phyloP scores from a whole-genome alignment of 2,113 vertebrate genomes.

The Ranitomeya imitator region DNA sequence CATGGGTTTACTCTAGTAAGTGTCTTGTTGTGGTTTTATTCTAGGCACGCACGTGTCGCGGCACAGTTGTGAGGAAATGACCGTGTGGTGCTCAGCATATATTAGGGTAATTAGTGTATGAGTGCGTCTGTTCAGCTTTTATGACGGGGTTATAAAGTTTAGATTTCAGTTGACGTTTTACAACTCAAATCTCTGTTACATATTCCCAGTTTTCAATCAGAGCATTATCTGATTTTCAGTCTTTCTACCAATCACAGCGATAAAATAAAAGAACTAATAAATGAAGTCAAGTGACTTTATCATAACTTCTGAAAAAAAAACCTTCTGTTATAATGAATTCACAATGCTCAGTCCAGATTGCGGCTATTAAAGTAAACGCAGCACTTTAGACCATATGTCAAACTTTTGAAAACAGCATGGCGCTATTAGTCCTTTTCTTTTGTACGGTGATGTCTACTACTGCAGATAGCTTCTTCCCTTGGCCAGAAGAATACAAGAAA shows the following conservation, averaged over 20 bases:
- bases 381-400: neutral
- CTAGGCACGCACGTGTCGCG: neutral
- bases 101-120: constrained; percentile 3
- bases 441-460: neutral
- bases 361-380: neutral
- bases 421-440: neutral
- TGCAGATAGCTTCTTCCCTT: neutral
- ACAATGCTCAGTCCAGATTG: neutral
- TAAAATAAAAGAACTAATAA: neutral
- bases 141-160: constrained; percentile 11
- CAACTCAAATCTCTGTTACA: neutral
- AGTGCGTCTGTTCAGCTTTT: constrained; percentile 15
- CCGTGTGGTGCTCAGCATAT: neutral
- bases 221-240: neutral
- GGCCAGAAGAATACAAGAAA: neutral
- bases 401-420: neutral
- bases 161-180: constrained; percentile 19
- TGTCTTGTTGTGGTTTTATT: constrained; percentile 14
- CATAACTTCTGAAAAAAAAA: neutral
- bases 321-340: neutral
- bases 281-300: neutral
- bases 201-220: neutral
- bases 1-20: neutral
- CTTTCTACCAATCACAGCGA: constrained; percentile 4
- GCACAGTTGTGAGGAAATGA: constrained; percentile 21